Percentiles rank a stretch among this genome's conserved stretches.
Evolutionary conservation across 37 sponge, comb jelly and placozoan species (phyloP).

Genomic region (Oscarella lobularis): DNA sequence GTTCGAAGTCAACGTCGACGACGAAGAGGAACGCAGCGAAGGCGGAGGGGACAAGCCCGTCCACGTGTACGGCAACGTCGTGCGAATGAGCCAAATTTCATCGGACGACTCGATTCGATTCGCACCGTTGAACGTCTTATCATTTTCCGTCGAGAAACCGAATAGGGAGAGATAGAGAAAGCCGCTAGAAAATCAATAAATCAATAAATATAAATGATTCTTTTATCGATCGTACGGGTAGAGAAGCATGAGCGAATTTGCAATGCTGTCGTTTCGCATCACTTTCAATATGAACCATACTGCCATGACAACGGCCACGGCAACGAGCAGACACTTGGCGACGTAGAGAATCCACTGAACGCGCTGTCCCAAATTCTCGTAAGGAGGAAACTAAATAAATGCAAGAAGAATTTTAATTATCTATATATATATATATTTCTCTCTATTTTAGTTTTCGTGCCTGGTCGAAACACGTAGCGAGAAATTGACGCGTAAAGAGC

Average conservation of each 20-base stretch:
- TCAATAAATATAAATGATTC: not conserved
- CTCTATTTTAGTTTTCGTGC: too few species aligned
- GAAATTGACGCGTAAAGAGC: not conserved
- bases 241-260: not conserved
- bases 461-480: too few species aligned
- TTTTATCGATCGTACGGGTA: not conserved
- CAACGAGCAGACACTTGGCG: not conserved
- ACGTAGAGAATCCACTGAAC: not conserved
- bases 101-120: not conserved
- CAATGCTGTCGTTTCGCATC: not conserved
- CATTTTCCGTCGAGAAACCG: slow-evolving; percentile 65
- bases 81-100: not conserved
- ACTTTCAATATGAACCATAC: not conserved
- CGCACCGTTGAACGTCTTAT: not conserved
- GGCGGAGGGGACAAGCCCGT: not conserved
- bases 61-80: not conserved
- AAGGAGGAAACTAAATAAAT: too few species aligned
- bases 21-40: not conserved
- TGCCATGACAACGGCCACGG: not conserved
- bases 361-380: not conserved
- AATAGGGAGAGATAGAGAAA: slow-evolving; percentile 65
- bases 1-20: not conserved
- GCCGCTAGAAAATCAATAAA: slow-evolving; percentile 17
- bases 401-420: too few species aligned
- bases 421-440: too few species aligned